A percentile compares a stretch with the other conserved stretches of the same genome.
These are phyloP conservation scores for Microplitis demolitor DNA, from an alignment of 1,140 invertebrate species.

Conservation along the genomic window DNA sequence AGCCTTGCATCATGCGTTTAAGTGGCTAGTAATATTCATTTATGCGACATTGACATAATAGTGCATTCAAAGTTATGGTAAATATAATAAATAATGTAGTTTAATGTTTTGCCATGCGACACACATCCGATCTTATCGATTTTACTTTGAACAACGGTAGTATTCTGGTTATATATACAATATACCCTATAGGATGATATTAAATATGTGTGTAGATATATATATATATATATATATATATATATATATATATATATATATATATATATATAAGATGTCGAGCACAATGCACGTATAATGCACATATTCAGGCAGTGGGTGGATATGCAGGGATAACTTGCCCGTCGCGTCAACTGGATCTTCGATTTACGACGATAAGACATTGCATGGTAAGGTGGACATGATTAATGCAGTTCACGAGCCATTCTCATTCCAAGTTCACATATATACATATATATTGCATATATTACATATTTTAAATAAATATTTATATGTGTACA, in stretches of 20 bases:
- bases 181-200: neutral
- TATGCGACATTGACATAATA: neutral
- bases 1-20: no score
- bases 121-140: slow-evolving; percentile 21
- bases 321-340: slow-evolving; percentile 7
- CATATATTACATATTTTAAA: no score
- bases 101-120: slow-evolving; percentile 18
- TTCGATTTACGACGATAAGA: slow-evolving; percentile 8
- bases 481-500: no score
- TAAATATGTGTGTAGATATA: no score
- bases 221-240: slow-evolving; percentile 8
- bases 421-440: slow-evolving; percentile 6
- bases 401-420: slow-evolving; percentile 13
- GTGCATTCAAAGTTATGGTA: slow-evolving; percentile 10
- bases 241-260: slow-evolving; percentile 8
- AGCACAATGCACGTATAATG: slow-evolving; percentile 10
- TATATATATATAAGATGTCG: slow-evolving; percentile 3
- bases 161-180: neutral
- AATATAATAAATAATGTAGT: neutral
- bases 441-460: neutral
- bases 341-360: slow-evolving; percentile 13
- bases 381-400: neutral
- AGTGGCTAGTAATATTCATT: no score
- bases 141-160: slow-evolving; percentile 21
- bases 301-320: neutral